These are phyloP conservation scores for Phortica okadai DNA, from an alignment of 2,888 invertebrate genomes.

Conservation along the genomic window DNA sequence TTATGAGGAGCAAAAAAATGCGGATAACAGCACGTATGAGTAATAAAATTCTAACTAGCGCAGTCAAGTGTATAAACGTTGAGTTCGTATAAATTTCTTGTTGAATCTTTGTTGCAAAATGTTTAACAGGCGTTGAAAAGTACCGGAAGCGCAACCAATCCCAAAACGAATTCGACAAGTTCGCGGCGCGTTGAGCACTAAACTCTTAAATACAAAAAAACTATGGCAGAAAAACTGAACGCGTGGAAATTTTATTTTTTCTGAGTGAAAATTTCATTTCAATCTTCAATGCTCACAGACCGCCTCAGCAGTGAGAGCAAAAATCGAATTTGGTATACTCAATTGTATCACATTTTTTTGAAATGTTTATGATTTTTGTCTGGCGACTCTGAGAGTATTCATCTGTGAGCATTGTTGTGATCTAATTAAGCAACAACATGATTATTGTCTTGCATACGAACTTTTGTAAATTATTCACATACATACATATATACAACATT, in stretches of 20 bases:
- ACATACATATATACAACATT: no score
- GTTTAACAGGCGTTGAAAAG: not conserved
- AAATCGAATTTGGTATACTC: not conserved
- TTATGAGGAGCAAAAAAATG: no score
- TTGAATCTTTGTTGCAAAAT: not conserved
- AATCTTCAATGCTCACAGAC: not conserved
- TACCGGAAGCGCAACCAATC: not conserved
- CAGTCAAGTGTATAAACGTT: no score
- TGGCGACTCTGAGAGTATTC: not conserved
- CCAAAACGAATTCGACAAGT: slow-evolving; percentile 24
- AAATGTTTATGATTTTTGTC: slow-evolving; percentile 10
- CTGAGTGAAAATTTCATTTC: not conserved
- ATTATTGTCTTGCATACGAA: no score
- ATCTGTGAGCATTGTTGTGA: not conserved
- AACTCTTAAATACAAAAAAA: not conserved
- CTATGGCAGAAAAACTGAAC: slow-evolving; percentile 12
- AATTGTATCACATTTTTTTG: slow-evolving; percentile 5
- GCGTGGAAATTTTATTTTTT: slow-evolving; percentile 13
- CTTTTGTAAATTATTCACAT: no score
- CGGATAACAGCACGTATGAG: no score
- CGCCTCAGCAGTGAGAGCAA: not conserved
- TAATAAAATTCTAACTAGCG: no score
- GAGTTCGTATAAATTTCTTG: not conserved
- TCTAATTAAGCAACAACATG: not conserved
- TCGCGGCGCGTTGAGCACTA: slow-evolving; percentile 19